Conservation (phyloP, 2,888 invertebrate genomes). For the Mesorhabditis belari region DNA sequence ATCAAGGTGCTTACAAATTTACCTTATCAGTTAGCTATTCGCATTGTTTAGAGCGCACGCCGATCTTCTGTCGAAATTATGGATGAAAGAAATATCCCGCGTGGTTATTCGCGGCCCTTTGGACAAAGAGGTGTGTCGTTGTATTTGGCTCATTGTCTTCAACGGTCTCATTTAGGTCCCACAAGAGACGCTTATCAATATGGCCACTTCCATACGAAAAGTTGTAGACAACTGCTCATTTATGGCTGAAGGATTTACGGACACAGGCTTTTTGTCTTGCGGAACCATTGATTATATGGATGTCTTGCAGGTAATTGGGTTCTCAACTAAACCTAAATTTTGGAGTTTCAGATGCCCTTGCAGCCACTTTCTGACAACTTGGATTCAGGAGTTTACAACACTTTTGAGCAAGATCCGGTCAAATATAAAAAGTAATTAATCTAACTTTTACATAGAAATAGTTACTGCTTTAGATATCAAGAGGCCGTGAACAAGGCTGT, state of each 20-base stretch:
- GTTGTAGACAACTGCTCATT: slow-evolving; percentile 1
- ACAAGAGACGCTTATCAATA: neutral
- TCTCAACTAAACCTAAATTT: neutral
- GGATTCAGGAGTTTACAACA: slow-evolving; percentile 89
- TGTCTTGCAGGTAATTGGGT: slow-evolving; percentile 21
- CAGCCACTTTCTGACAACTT: slow-evolving; percentile 92
- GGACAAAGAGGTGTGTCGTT: neutral
- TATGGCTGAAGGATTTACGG: neutral
- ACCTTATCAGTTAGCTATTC: slow-evolving; percentile 10
- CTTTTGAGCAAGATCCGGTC: slow-evolving; percentile 92
- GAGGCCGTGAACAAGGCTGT: slow-evolving; percentile 26
- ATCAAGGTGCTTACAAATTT: slow-evolving; percentile 13
- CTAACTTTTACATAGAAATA: slow-evolving; percentile 84
- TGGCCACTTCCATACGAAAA: slow-evolving; percentile 2
- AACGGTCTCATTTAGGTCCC: neutral
- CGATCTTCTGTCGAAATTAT: slow-evolving; percentile 16
- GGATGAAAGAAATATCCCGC: slow-evolving; percentile 20
- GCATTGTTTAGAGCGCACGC: slow-evolving; percentile 12
- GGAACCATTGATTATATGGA: slow-evolving; percentile 21
- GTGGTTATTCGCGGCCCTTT: slow-evolving; percentile 11
- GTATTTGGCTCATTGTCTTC: neutral
- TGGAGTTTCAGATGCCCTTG: slow-evolving; percentile 62
- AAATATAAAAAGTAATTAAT: slow-evolving; percentile 67
- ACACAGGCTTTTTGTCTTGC: slow-evolving; percentile 9
- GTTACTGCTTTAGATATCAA: slow-evolving; percentile 54